Evolutionary conservation across 2,113 vertebrate species (phyloP).

Genomic region (Prolemur simus): DNA sequence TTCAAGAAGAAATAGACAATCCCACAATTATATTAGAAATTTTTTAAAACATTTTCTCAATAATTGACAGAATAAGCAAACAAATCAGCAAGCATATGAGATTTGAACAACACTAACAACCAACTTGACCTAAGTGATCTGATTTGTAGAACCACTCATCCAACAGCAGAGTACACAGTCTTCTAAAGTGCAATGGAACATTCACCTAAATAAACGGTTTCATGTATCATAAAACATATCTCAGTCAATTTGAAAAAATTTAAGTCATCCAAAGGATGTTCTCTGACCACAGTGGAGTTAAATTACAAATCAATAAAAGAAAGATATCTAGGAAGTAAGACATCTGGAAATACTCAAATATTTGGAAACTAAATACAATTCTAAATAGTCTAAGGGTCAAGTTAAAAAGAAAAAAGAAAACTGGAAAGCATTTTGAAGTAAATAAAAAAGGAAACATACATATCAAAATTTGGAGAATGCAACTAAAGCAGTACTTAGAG

Average conservation of each 20-base stretch:
- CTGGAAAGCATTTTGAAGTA: background rate
- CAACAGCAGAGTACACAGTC: background rate
- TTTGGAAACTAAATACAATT: background rate
- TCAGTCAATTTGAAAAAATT: background rate
- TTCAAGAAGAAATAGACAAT: background rate
- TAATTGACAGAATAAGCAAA: background rate
- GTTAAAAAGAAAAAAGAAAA: background rate
- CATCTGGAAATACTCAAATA: background rate
- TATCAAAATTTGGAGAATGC: background rate
- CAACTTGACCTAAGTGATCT: background rate
- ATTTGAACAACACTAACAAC: background rate
- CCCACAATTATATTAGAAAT: background rate
- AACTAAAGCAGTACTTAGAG: background rate
- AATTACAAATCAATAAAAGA: background rate
- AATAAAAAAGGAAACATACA: background rate
- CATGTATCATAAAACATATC: background rate
- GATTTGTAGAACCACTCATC: background rate
- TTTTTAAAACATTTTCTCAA: background rate
- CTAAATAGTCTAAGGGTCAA: background rate
- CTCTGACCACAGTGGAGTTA: background rate
- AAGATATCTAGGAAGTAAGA: background rate
- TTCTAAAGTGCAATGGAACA: background rate
- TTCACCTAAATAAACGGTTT: background rate
- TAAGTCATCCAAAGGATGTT: background rate
- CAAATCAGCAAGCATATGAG: background rate